These are phyloP conservation scores for Neotoxoptera formosana DNA, from an alignment of 1,140 invertebrate species.

Conservation along the genomic window DNA sequence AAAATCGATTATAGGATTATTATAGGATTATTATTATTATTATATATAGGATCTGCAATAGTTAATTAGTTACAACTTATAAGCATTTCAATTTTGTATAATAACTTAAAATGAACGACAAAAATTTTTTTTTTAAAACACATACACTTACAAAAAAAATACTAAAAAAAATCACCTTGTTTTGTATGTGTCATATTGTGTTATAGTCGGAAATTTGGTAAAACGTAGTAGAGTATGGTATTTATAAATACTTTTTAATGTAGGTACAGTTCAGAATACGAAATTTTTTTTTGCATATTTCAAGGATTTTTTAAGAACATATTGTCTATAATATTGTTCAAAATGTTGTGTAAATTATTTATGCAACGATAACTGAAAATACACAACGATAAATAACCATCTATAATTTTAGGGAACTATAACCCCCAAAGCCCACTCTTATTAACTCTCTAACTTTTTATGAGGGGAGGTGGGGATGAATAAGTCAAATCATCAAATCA, in stretches of 20 bases:
- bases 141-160: neutral
- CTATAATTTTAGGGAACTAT: too few species aligned
- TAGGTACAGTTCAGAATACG: neutral
- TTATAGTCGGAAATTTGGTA: neutral
- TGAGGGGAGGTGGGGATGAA: too few species aligned
- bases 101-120: neutral
- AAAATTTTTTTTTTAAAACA: neutral
- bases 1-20: too few species aligned
- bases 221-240: neutral
- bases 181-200: neutral
- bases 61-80: neutral
- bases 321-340: too few species aligned
- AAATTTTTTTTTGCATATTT: neutral
- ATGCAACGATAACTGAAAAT: too few species aligned
- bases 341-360: neutral
- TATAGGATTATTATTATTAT: too few species aligned
- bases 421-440: neutral
- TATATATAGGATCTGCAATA: neutral
- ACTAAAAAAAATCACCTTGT: neutral
- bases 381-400: neutral
- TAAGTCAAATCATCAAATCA: too few species aligned
- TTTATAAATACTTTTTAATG: neutral
- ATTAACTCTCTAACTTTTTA: neutral
- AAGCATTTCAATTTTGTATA: neutral
- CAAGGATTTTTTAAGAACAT: neutral